Evolutionary conservation across 2,113 vertebrate genomes (phyloP), one percentile per base, ranked within the genome.

Genomic region (Sorex fumeus): DNA sequence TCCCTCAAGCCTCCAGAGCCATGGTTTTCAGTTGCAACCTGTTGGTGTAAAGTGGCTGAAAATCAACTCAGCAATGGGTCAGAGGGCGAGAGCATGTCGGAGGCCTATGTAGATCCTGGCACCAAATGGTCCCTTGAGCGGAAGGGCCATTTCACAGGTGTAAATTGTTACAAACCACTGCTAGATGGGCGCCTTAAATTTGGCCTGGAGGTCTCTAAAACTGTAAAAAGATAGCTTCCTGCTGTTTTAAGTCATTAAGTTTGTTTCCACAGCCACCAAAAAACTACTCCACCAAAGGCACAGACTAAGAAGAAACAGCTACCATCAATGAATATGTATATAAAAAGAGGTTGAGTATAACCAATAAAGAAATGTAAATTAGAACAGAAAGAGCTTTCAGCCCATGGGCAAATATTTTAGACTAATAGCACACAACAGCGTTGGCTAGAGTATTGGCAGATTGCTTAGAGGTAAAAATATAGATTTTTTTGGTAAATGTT

Each of bases 301-400:
- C 16, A 88, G 62, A 74, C 32, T 45, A 50, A 57, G 60, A 60
- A 62, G 32, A 78, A 70, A 77, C 12, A 83, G 53, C 69, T 90
- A 88, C 2, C 67, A 64, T 7, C 77, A 78, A 27, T 23, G 60
- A 83, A 21, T 30, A 32, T 8, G 28, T 60, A 70, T 15, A 16
- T 27, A 15, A 4, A 72, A 43, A 34, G 28, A 76, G 2, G 19
- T 36, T 71, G 70, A 71, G 40, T 32, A 21, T 87, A 40, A 77
- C n/a, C 67, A 34, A 76, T 18, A 83, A 82, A 69, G 13, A 84
- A 53, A 66, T n/a, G 27, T 47, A 78, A 84, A 75, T 80, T 69
- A 89, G 80, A 94, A 47, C 36, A 89, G 71, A 84, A 70, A 25
- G 34, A 84, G 11, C 19, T 50, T 57, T 60, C 47, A 67, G 34